A percentile compares a stretch with the other conserved stretches of the same genome.
phyloP scores from a whole-genome alignment of 2,888 invertebrate genomes.

The Aleiodes alternator region DNA sequence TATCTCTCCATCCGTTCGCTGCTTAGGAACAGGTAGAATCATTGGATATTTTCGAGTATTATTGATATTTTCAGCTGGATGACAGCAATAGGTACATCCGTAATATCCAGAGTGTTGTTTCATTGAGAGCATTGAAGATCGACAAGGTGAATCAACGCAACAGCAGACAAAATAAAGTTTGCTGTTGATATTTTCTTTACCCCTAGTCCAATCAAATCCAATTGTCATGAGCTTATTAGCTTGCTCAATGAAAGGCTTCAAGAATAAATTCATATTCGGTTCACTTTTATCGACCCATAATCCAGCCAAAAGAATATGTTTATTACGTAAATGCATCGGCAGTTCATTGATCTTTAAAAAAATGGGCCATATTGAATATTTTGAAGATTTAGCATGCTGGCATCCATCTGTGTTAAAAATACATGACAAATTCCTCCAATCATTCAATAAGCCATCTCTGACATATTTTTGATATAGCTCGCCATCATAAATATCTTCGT shows the following conservation, averaged over 20 bases:
- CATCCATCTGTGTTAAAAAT: slow-evolving; percentile 39
- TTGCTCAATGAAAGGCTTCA: slow-evolving; percentile 44
- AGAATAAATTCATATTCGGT: slow-evolving; percentile 45
- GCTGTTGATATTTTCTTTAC: slow-evolving; percentile 26
- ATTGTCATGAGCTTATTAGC: slow-evolving; percentile 30
- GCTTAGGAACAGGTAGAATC: slow-evolving; percentile 4
- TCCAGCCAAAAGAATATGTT: slow-evolving; percentile 45
- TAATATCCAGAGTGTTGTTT: slow-evolving; percentile 50
- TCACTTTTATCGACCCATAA: slow-evolving; percentile 46
- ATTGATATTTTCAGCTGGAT: slow-evolving; percentile 37
- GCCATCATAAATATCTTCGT: not conserved
- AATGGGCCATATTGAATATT: slow-evolving; percentile 41
- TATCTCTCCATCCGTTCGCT: slow-evolving; percentile 37
- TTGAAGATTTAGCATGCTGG: slow-evolving; percentile 30
- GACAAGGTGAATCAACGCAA: slow-evolving; percentile 48
- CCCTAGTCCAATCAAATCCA: slow-evolving; percentile 43
- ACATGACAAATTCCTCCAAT: slow-evolving; percentile 30
- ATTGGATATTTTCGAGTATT: slow-evolving; percentile 42
- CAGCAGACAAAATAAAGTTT: slow-evolving; percentile 38
- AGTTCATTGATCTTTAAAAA: slow-evolving; percentile 14
- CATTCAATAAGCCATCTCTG: not conserved
- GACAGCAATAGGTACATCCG: slow-evolving; percentile 52
- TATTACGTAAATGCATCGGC: slow-evolving; percentile 1
- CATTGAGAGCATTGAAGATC: slow-evolving; percentile 45
- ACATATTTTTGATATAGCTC: not conserved